Percentiles rank a stretch among this genome's conserved stretches.
phyloP scores from a whole-genome alignment of 2,797 vertebrate species.

The Enteromius mattozi region DNA sequence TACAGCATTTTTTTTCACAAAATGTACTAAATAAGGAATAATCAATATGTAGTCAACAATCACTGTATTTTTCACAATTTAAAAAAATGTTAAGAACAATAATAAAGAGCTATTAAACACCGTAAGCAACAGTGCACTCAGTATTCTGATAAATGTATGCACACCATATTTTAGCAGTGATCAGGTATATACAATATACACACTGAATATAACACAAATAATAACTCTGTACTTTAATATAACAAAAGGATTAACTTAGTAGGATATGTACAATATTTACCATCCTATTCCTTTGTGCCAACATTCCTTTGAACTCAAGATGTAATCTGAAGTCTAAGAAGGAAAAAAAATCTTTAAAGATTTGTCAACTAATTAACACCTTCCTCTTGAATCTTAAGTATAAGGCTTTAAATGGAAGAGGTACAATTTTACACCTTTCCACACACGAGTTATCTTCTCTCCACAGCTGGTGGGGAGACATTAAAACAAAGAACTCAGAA shows the following conservation, averaged over 20 bases:
- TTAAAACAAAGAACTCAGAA: conserved; percentile 61
- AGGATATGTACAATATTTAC: neutral
- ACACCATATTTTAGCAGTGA: neutral
- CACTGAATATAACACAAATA: neutral
- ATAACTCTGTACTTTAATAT: neutral
- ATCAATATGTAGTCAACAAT: neutral
- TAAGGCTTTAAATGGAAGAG: conserved; percentile 69
- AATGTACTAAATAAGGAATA: neutral
- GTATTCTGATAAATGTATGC: neutral
- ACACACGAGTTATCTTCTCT: conserved; percentile 64
- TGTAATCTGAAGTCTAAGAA: conserved; percentile 43
- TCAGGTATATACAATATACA: neutral
- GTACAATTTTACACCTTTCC: conserved; percentile 72
- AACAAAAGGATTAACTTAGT: neutral
- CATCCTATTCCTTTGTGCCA: neutral
- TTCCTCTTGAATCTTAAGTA: conserved; percentile 71
- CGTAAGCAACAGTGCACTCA: neutral
- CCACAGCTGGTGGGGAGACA: conserved; percentile 59
- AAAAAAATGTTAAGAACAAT: neutral
- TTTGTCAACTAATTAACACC: conserved; percentile 71
- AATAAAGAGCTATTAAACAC: neutral
- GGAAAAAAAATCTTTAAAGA: conserved; percentile 60
- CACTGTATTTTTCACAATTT: neutral
- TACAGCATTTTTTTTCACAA: neutral
- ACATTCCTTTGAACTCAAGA: conserved; percentile 60